These are phyloP conservation scores for Rhinoraja longicauda DNA, from an alignment of 2,797 vertebrate genomes.

Conservation along the genomic window DNA sequence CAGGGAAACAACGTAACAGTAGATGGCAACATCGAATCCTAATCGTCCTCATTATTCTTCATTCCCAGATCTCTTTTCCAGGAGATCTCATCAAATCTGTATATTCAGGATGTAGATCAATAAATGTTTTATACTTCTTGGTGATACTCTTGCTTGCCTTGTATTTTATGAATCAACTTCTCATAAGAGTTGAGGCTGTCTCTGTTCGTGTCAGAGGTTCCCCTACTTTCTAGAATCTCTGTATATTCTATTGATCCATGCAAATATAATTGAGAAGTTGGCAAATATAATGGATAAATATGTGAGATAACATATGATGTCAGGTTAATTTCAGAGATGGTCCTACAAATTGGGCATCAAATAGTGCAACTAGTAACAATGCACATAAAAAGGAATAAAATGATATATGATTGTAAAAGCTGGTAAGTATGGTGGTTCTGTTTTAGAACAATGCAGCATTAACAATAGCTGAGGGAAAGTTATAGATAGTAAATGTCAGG, in stretches of 20 bases:
- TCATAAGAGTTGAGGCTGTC: neutral
- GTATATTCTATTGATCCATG: too few species aligned
- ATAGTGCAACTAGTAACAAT: neutral
- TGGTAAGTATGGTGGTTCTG: neutral
- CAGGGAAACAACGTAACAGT: neutral
- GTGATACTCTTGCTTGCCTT: constrained; percentile 29
- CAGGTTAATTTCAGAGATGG: neutral
- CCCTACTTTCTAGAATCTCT: too few species aligned
- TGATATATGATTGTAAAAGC: neutral
- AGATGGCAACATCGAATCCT: constrained; percentile 13
- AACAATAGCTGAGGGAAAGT: neutral
- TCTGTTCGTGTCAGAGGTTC: neutral
- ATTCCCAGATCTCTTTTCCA: neutral
- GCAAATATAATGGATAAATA: neutral
- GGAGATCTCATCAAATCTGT: constrained; percentile 26
- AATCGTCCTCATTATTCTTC: constrained; percentile 32
- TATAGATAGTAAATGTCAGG: too few species aligned
- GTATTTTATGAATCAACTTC: neutral
- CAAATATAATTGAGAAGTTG: neutral
- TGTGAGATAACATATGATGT: neutral
- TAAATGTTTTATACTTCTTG: constrained; percentile 19
- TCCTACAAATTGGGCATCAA: neutral
- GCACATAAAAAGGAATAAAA: neutral
- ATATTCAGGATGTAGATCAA: constrained; percentile 17
- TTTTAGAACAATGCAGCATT: neutral